phyloP scores from a whole-genome alignment of 2,888 invertebrate species.

The Cephus nigrinus region DNA sequence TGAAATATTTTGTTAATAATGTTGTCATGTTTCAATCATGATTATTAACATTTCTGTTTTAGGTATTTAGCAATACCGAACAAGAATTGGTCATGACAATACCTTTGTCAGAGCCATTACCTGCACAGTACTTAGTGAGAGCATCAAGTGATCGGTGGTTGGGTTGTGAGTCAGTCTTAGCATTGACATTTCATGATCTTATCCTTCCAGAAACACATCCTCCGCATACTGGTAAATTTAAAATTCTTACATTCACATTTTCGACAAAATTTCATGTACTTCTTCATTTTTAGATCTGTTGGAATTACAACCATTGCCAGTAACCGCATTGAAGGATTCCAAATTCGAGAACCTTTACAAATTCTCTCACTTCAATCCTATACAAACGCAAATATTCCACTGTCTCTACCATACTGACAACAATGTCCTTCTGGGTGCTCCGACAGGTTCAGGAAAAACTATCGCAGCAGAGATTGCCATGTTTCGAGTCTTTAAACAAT shows the following conservation, averaged over 20 bases:
- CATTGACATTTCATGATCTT: slow-evolving; percentile 84
- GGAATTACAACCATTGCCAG: slow-evolving; percentile 89
- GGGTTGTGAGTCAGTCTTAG: slow-evolving; percentile 71
- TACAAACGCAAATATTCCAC: slow-evolving; percentile 98
- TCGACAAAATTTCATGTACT: slow-evolving; percentile 5
- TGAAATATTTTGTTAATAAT: not conserved
- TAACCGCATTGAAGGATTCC: slow-evolving; percentile 82
- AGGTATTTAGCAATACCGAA: slow-evolving; percentile 73
- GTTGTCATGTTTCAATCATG: not conserved
- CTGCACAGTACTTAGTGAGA: slow-evolving; percentile 90
- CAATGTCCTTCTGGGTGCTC: slow-evolving; percentile 94
- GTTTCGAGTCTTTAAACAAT: slow-evolving; percentile 86
- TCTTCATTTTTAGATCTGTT: slow-evolving; percentile 76
- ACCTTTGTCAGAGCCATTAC: slow-evolving; percentile 90
- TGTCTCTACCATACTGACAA: slow-evolving; percentile 94
- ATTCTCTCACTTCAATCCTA: slow-evolving; percentile 97
- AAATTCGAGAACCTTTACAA: slow-evolving; percentile 84
- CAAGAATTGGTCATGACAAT: slow-evolving; percentile 95
- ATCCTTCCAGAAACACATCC: slow-evolving; percentile 92
- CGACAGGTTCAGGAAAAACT: slow-evolving; percentile 98
- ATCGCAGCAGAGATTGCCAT: slow-evolving; percentile 98
- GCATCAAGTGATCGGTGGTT: slow-evolving; percentile 90
- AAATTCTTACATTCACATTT: not conserved
- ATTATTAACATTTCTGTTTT: slow-evolving; percentile 8
- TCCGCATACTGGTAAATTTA: slow-evolving; percentile 82